Evolutionary conservation across 2,113 vertebrate species (phyloP).

Genomic region (Alouatta palliata): DNA sequence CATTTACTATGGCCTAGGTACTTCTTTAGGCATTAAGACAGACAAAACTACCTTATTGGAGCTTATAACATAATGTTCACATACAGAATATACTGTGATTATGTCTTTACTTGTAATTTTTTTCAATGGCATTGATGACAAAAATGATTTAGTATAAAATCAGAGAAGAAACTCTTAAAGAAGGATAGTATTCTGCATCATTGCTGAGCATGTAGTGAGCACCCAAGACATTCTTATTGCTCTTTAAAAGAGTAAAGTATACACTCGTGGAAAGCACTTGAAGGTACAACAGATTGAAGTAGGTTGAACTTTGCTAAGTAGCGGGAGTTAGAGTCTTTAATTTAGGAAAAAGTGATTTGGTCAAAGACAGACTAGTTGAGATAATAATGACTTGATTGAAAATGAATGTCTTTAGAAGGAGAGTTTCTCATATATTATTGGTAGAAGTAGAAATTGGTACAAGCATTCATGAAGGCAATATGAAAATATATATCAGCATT

Average conservation of each 20-base stretch:
- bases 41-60: not conserved
- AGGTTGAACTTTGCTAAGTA: not conserved
- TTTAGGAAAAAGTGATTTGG: not conserved
- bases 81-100: not conserved
- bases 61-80: not conserved
- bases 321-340: not conserved
- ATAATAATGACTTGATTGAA: not conserved
- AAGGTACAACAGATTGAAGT: not conserved
- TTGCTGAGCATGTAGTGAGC: not conserved
- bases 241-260: not conserved
- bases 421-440: not conserved
- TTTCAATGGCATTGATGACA: not conserved
- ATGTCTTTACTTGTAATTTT: not conserved
- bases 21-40: not conserved
- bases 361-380: not conserved
- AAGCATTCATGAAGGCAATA: not conserved
- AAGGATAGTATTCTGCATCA: not conserved
- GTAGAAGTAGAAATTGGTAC: not conserved
- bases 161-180: not conserved
- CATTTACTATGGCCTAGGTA: not conserved
- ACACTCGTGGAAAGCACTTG: not conserved
- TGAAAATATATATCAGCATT: not conserved
- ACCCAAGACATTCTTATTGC: not conserved
- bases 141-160: conserved; percentile 29
- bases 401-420: not conserved